A percentile compares a stretch with the other conserved stretches of the same genome.
Conservation (phyloP, 2,888 invertebrate genomes). For the Drosophila mulleri region DNA sequence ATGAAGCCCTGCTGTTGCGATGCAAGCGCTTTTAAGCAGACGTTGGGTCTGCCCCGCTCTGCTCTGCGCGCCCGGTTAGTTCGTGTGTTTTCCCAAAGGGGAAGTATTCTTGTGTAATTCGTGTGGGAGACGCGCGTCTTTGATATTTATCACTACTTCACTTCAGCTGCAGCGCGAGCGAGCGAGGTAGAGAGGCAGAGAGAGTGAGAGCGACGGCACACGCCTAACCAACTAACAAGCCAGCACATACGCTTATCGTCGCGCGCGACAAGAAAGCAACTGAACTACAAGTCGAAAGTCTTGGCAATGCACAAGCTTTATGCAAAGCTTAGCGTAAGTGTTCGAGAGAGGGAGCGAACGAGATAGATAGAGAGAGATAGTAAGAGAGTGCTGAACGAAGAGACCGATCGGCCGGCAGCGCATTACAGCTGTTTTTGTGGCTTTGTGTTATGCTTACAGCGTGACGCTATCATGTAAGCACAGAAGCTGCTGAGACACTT, state of each 20-base stretch:
- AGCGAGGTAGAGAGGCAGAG: slow-evolving; percentile 11
- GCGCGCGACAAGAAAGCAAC: slow-evolving; percentile 62
- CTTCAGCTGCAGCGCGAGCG: slow-evolving; percentile 32
- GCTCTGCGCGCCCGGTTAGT: slow-evolving; percentile 1
- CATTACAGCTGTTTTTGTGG: slow-evolving; percentile 43
- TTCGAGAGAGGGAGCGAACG: neutral
- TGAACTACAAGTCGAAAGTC: slow-evolving; percentile 55
- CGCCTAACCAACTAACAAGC: slow-evolving; percentile 28
- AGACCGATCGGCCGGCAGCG: slow-evolving; percentile 17
- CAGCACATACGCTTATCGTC: slow-evolving; percentile 48
- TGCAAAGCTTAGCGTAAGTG: slow-evolving; percentile 44
- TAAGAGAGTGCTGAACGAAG: slow-evolving; percentile 7
- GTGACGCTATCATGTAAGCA: neutral
- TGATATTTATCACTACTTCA: slow-evolving; percentile 33
- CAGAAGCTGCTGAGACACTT: neutral
- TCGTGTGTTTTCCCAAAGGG: slow-evolving; percentile 54
- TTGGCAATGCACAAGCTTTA: slow-evolving; percentile 59
- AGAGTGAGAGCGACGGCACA: slow-evolving; percentile 32
- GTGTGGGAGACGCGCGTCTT: slow-evolving; percentile 57
- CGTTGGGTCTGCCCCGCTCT: neutral
- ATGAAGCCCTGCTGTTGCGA: slow-evolving; percentile 30
- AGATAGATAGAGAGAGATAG: too few relatives aligned
- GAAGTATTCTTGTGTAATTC: slow-evolving; percentile 26
- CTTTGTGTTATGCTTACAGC: slow-evolving; percentile 6
- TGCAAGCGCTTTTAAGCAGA: slow-evolving; percentile 52